Conservation (phyloP, 23 tunicate species). For the Styela plicata region DNA sequence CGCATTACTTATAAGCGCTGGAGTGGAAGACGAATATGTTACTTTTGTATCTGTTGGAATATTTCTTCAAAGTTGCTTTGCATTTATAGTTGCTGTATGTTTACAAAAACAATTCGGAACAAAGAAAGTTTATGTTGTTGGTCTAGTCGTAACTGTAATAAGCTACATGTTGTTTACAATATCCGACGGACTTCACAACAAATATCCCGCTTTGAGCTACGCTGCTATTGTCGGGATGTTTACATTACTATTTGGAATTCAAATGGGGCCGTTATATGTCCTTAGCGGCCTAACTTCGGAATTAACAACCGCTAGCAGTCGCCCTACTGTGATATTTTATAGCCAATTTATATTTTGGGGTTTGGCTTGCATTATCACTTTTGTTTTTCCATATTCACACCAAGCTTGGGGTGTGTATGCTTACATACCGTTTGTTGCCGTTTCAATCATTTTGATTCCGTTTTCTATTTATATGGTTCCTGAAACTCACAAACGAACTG, state of each 20-base stretch:
- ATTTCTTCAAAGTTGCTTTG: neutral
- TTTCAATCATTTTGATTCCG: neutral
- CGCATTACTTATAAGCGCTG: neutral
- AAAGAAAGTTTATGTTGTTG: constrained; percentile 14
- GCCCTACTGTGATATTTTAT: constrained; percentile 35
- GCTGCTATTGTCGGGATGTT: constrained; percentile 24
- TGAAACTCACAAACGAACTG: neutral
- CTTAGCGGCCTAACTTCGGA: constrained; percentile 34
- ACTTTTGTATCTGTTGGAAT: constrained; percentile 18
- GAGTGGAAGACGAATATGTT: neutral
- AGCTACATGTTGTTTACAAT: constrained; percentile 18
- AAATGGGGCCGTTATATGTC: constrained; percentile 11
- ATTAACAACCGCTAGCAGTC: constrained; percentile 33
- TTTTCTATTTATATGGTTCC: neutral
- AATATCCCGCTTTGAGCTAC: constrained; percentile 3
- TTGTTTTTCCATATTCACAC: constrained; percentile 43
- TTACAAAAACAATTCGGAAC: constrained; percentile 8
- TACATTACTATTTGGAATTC: constrained; percentile 18
- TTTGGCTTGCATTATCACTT: constrained; percentile 21
- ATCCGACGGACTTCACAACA: constrained; percentile 2
- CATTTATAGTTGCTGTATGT: neutral
- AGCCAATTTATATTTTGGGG: constrained; percentile 29
- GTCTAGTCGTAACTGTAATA: neutral
- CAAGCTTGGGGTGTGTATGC: constrained; percentile 35
- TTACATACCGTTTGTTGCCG: constrained; percentile 25